Evolutionary conservation across 2,888 invertebrate species (phyloP).

Genomic region (Hartigia nigra): DNA sequence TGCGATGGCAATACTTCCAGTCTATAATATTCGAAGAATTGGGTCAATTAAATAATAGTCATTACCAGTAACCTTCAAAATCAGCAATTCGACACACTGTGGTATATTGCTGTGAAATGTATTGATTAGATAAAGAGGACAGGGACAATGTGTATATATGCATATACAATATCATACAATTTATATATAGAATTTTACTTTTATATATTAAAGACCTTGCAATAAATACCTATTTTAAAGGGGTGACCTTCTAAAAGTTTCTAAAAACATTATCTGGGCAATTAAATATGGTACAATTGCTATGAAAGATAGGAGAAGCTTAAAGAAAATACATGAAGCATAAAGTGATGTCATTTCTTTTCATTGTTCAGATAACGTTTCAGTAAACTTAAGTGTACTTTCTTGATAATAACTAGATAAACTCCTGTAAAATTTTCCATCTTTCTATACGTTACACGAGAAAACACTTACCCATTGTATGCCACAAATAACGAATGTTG

Average conservation of each 20-base stretch:
- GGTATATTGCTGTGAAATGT: neutral
- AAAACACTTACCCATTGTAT: neutral
- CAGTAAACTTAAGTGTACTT: neutral
- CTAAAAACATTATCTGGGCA: neutral
- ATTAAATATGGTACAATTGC: neutral
- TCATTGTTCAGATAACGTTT: neutral
- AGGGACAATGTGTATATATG: neutral
- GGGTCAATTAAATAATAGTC: neutral
- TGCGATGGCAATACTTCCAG: slow-evolving; percentile 60
- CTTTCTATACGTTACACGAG: neutral
- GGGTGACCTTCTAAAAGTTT: neutral
- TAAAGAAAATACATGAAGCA: neutral
- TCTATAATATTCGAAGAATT: slow-evolving; percentile 27
- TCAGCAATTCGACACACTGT: slow-evolving; percentile 12
- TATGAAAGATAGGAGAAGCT: neutral
- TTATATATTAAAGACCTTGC: neutral
- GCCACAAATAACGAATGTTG: neutral
- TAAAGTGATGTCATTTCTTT: neutral
- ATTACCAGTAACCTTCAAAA: neutral
- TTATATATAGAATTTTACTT: neutral
- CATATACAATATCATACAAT: neutral
- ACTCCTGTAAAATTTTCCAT: neutral
- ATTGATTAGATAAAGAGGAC: neutral
- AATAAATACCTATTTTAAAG: neutral
- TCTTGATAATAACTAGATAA: neutral